Evolutionary conservation across 1,140 invertebrate genomes (phyloP).

Genomic region (Gryllus bimaculatus): DNA sequence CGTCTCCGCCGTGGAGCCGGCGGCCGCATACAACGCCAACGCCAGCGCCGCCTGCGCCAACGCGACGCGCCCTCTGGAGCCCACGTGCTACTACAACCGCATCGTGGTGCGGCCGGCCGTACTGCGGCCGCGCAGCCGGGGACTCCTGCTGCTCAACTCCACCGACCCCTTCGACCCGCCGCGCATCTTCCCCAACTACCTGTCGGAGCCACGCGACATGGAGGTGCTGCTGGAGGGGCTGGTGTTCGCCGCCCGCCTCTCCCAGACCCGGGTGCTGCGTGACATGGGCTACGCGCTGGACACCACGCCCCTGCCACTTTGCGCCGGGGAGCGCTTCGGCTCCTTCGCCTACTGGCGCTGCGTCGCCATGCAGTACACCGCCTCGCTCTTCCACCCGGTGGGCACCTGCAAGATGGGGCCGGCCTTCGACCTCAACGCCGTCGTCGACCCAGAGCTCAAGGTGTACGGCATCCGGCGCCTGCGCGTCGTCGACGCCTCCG

Average conservation of each 20-base stretch:
- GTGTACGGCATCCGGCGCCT: slow-evolving; percentile 35
- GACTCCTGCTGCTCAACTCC: slow-evolving; percentile 43
- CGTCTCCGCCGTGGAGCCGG: slow-evolving; percentile 43
- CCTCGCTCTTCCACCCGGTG: slow-evolving; percentile 30
- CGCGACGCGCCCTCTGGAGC: background rate
- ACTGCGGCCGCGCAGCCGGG: slow-evolving; percentile 46
- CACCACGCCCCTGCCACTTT: slow-evolving; percentile 22
- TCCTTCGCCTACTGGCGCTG: slow-evolving; percentile 41
- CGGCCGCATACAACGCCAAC: background rate
- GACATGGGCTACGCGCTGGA: slow-evolving; percentile 26
- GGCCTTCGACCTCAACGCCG: slow-evolving; percentile 32
- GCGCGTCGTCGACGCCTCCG: slow-evolving; percentile 37
- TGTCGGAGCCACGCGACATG: slow-evolving; percentile 33
- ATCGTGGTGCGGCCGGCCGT: slow-evolving; percentile 28
- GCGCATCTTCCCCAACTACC: slow-evolving; percentile 55
- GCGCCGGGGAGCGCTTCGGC: slow-evolving; percentile 38
- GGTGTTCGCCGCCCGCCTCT: slow-evolving; percentile 32
- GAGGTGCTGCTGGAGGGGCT: slow-evolving; percentile 32
- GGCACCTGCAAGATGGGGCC: slow-evolving; percentile 43
- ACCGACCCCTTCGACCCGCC: slow-evolving; percentile 50
- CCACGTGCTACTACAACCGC: slow-evolving; percentile 10
- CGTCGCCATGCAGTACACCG: slow-evolving; percentile 23
- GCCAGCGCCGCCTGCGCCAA: slow-evolving; percentile 51
- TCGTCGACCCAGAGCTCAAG: slow-evolving; percentile 39
- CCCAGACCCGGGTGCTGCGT: slow-evolving; percentile 28